Evolutionary conservation across 2,113 vertebrate genomes (phyloP).

Genomic region (Lipophrys pholis): DNA sequence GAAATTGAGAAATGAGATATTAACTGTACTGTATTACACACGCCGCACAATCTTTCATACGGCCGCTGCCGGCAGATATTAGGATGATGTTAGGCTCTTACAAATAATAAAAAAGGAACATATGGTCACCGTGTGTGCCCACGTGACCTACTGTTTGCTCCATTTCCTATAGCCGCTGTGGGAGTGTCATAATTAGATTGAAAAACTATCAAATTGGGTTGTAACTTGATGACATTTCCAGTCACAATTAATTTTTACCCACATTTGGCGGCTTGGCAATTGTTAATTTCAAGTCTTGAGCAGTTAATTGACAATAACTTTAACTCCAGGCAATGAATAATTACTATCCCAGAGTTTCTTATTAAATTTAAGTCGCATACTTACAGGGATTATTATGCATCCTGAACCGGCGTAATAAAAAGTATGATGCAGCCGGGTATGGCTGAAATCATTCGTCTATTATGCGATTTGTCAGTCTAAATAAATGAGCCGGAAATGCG

Average conservation of each 20-base stretch:
- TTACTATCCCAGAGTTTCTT: constrained; percentile 63
- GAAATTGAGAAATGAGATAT: constrained; percentile 37
- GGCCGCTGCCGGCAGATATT: neutral
- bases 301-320: constrained; percentile 72
- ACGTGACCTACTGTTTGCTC: neutral
- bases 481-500: no score
- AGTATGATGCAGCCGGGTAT: neutral
- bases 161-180: constrained; percentile 2
- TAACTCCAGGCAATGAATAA: constrained; percentile 71
- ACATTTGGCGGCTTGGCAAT: constrained; percentile 46
- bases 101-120: neutral
- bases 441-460: neutral
- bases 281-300: constrained; percentile 65
- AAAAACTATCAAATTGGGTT: constrained; percentile 18
- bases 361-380: constrained; percentile 61
- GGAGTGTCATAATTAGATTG: constrained; percentile 14
- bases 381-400: constrained; percentile 44
- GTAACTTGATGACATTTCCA: constrained; percentile 47
- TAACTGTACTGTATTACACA: constrained; percentile 21
- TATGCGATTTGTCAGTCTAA: constrained; percentile 1
- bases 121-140: neutral
- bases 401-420: constrained; percentile 11
- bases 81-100: neutral
- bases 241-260: constrained; percentile 65
- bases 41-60: neutral